phyloP scores from a whole-genome alignment of 1,140 invertebrate species.

The Macrotrachela quadricornifera region DNA sequence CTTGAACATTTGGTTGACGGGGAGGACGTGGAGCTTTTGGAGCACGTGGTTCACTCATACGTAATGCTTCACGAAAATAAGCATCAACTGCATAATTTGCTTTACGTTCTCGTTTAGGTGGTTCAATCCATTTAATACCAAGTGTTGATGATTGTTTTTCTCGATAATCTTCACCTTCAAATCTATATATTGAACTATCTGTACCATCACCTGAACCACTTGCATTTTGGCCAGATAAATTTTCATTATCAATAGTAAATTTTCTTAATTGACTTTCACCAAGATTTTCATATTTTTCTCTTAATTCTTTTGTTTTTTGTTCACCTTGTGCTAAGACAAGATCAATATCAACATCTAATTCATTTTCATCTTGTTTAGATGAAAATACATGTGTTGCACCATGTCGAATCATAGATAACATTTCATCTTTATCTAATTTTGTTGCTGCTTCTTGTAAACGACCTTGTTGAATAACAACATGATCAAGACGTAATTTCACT shows the following conservation, averaged over 20 bases:
- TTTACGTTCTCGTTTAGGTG: slow-evolving; percentile 41
- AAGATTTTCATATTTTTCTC: slow-evolving; percentile 63
- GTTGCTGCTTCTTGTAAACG: slow-evolving; percentile 31
- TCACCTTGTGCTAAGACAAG: slow-evolving; percentile 62
- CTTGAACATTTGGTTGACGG: slow-evolving; percentile 93
- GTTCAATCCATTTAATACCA: slow-evolving; percentile 12
- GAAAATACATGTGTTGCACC: slow-evolving; percentile 97
- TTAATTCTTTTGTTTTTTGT: slow-evolving; percentile 58
- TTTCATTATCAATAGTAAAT: slow-evolving; percentile 61
- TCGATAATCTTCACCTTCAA: slow-evolving; percentile 62
- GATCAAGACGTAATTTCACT: slow-evolving; percentile 73
- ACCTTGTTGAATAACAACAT: slow-evolving; percentile 83
- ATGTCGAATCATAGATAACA: slow-evolving; percentile 93
- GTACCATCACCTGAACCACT: slow-evolving; percentile 6
- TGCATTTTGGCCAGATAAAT: too few species aligned
- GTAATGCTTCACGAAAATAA: slow-evolving; percentile 80
- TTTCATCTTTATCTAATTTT: slow-evolving; percentile 88
- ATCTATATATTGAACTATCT: slow-evolving; percentile 61
- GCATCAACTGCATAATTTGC: slow-evolving; percentile 97
- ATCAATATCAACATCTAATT: slow-evolving; percentile 96
- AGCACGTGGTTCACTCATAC: slow-evolving; percentile 89
- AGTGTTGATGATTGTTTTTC: slow-evolving; percentile 31
- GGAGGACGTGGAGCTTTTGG: slow-evolving; percentile 86
- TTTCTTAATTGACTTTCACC: slow-evolving; percentile 77
- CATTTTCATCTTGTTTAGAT: slow-evolving; percentile 75